Conservation (phyloP, 2,113 vertebrate species). For the Heptranchias perlo region DNA sequence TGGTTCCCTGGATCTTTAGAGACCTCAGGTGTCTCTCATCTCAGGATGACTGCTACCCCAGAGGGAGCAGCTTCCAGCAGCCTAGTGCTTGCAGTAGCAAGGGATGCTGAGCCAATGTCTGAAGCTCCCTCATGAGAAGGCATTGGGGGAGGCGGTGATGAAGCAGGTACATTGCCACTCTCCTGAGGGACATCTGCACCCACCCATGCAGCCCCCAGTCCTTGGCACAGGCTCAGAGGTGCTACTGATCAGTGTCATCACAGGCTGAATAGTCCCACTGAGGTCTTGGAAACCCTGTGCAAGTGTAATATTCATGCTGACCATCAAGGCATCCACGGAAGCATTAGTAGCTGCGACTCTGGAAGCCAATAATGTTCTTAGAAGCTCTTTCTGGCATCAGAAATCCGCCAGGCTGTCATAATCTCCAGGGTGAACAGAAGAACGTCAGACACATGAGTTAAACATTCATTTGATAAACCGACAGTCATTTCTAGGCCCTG, state of each 20-base stretch:
- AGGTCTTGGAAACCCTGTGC: not conserved
- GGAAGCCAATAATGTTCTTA: not conserved
- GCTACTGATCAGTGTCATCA: not conserved
- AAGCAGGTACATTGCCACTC: not conserved
- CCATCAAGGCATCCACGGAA: not conserved
- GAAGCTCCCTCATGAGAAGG: not conserved
- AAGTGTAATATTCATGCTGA: not conserved
- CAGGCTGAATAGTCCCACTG: not conserved
- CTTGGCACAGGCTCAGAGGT: not conserved
- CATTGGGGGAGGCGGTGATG: not conserved
- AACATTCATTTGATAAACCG: not conserved
- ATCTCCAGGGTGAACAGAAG: not conserved
- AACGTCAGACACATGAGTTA: not conserved
- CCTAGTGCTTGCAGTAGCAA: not conserved
- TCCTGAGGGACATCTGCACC: not conserved
- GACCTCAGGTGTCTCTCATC: not conserved
- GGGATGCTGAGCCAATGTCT: not conserved
- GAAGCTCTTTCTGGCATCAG: not conserved
- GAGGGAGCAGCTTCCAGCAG: not conserved
- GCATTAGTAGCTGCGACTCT: not conserved
- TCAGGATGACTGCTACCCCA: not conserved
- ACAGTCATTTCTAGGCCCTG: not conserved
- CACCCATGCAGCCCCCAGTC: not conserved
- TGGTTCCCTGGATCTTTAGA: not conserved
- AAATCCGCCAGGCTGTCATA: not conserved